Conservation (phyloP, 2,888 invertebrate species). For the Trileptium ribeirensis region DNA sequence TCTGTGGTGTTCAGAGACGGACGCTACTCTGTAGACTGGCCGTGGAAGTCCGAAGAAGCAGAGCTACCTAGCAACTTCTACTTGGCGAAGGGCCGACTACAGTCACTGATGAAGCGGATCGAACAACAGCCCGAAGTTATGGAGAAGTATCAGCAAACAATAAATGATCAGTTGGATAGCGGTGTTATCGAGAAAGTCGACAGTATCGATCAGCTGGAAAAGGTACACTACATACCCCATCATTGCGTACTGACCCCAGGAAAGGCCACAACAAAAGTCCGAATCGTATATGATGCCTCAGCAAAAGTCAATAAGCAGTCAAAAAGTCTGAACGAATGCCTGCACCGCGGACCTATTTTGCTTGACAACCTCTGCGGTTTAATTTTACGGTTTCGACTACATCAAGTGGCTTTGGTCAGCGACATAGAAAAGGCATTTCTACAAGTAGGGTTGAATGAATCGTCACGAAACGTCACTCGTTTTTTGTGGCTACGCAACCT, state of each 20-base stretch:
- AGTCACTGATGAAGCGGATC: neutral
- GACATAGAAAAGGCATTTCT: constrained; percentile 11
- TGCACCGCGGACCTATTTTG: constrained; percentile 6
- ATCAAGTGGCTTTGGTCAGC: neutral
- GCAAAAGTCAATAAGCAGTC: neutral
- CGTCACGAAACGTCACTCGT: constrained; percentile 27
- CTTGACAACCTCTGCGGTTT: neutral
- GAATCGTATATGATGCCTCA: constrained; percentile 11
- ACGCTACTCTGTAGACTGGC: neutral
- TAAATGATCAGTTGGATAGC: neutral
- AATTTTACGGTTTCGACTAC: neutral
- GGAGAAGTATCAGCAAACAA: neutral
- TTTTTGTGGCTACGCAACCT: constrained; percentile 21
- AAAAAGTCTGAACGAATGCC: constrained; percentile 12
- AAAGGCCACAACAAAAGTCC: neutral
- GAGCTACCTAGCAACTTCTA: neutral
- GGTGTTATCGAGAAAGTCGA: neutral
- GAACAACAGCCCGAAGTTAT: neutral
- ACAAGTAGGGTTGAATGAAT: neutral
- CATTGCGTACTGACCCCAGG: neutral
- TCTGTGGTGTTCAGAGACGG: neutral
- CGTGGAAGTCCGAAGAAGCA: neutral
- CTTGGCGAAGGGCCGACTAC: neutral
- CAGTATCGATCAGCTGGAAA: neutral
- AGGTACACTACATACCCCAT: constrained; percentile 21